Percentiles rank a stretch among this genome's conserved stretches.
Conservation (phyloP, 1,140 invertebrate species). For the Odontomachus brunneus region DNA sequence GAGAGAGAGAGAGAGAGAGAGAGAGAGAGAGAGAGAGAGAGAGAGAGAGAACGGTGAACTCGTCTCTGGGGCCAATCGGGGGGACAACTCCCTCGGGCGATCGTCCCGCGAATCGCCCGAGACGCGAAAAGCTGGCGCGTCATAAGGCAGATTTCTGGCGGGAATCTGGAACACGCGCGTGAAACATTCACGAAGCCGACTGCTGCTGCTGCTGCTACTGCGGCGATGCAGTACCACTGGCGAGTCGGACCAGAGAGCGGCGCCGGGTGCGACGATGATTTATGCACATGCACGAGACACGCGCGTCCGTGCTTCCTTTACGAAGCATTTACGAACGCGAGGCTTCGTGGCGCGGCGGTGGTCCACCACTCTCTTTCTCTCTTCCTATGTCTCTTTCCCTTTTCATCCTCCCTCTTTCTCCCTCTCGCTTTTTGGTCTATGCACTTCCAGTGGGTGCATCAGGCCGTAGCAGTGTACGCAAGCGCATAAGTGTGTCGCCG, state of each 20-base stretch:
- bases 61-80: constrained; percentile 38
- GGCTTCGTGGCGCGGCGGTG: not conserved
- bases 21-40: not conserved
- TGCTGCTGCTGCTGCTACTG: not conserved
- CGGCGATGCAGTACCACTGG: not conserved
- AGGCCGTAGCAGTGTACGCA: not conserved
- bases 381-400: not conserved
- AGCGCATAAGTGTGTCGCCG: not conserved
- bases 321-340: constrained; percentile 36
- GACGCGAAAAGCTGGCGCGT: constrained; percentile 31
- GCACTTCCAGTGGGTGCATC: no score
- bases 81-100: not conserved
- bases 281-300: constrained; percentile 36
- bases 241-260: not conserved
- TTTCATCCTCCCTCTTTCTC: constrained; percentile 12
- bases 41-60: not conserved
- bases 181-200: constrained; percentile 57
- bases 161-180: constrained; percentile 55
- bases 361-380: not conserved
- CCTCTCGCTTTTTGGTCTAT: not conserved
- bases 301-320: constrained; percentile 38
- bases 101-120: constrained; percentile 35
- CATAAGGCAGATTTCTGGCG: constrained; percentile 29
- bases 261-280: constrained; percentile 45
- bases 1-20: not conserved